A percentile compares a stretch with the other conserved stretches of the same genome.
phyloP scores from a whole-genome alignment of 2,888 invertebrate species.

The Troides aeacus region DNA sequence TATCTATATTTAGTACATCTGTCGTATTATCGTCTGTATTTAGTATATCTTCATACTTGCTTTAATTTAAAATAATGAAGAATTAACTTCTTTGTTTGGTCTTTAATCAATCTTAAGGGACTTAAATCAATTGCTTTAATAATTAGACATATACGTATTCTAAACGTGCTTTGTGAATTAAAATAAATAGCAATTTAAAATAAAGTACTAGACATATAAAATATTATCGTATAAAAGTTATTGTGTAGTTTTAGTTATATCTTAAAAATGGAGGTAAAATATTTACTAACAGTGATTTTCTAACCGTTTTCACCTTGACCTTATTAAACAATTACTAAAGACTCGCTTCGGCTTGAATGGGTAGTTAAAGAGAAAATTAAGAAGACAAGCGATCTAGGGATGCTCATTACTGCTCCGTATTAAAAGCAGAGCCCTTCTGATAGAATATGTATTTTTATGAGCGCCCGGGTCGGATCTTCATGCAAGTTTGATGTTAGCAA shows the following conservation, averaged over 20 bases:
- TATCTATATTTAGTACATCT: too few species aligned
- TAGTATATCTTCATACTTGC: too few species aligned
- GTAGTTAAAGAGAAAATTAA: constrained; percentile 71
- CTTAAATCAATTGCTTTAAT: too few species aligned
- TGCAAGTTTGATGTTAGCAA: constrained; percentile 76
- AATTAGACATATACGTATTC: too few species aligned
- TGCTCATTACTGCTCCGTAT: constrained; percentile 72
- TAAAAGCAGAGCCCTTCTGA: constrained; percentile 70
- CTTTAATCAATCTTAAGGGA: too few species aligned
- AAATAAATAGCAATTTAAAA: too few species aligned
- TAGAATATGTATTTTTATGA: constrained; percentile 80
- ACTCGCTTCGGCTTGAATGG: constrained; percentile 63
- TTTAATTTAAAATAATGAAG: too few species aligned
- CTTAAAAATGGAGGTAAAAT: neutral
- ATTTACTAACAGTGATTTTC: neutral
- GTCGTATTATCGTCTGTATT: too few species aligned
- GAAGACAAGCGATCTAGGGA: constrained; percentile 66
- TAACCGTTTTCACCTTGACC: constrained; percentile 44
- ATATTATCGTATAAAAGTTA: neutral
- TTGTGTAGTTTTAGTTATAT: neutral
- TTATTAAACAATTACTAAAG: constrained; percentile 62
- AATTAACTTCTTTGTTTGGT: too few species aligned
- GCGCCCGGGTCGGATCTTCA: constrained; percentile 55
- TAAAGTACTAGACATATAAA: neutral
- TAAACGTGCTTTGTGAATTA: too few species aligned